Evolutionary conservation across 2,797 vertebrate genomes (phyloP), one percentile per base, ranked within the genome.

Genomic region (Echiichthys vipera): DNA sequence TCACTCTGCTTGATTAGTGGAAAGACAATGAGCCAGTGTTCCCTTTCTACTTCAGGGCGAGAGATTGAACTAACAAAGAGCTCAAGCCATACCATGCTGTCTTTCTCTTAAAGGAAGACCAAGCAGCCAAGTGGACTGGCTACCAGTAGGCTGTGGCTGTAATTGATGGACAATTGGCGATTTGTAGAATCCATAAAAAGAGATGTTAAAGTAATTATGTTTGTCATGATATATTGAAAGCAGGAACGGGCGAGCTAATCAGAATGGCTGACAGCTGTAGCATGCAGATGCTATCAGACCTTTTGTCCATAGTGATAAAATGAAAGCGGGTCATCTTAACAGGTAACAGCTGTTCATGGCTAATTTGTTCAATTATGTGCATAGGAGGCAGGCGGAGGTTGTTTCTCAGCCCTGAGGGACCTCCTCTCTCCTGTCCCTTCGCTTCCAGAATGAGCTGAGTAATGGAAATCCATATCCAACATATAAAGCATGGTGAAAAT

Each of bases 161-260:
- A 92, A 93, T 89, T 92, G 90, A 93, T 92, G 87, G 88, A 88
- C 90, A 85, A 89, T 92, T 92, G 90, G 80, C 87, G 70, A 91
- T 93, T 92, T 94, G 93, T 92, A 91, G 90, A 85, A 93, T 93
- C 91, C 91, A 94, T 94, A 94, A 94, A 93, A 93, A 90, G 89
- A 92, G 89, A 94, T 90, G 93, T 94, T 84, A 89, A 85, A 82
- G 93, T 94, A 93, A 94, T 94, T 94, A 92, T 90, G 92, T 94
- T 93, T 94, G 94, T 93, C 92, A 76, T 94, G 91, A 94, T 94
- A 87, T 92, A 94, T 83, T 84, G 91, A 89, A 91, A 85, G 86
- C 84, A 62, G 86, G 85, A 90, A 92, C 84, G 56, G 66, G 89
- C 69, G 66, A 89, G 92, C 91, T 89, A 88, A 93, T 93, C 91